Evolutionary conservation across 2,797 vertebrate species (phyloP).

Genomic region (Craterocephalus amniculus): DNA sequence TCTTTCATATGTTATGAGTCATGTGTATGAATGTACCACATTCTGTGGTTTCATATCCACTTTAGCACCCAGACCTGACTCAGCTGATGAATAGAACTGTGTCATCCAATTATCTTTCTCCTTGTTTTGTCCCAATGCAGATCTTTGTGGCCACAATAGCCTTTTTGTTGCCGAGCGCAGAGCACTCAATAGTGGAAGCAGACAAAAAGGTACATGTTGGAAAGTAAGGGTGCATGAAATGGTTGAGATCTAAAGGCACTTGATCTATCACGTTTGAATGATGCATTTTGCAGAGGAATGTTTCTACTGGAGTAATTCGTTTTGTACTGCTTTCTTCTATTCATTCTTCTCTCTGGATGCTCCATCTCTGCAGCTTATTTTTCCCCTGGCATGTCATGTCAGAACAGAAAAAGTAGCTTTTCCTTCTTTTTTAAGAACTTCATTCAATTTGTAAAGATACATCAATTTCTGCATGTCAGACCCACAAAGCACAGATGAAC

Average conservation of each 20-base stretch:
- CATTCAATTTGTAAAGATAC: background rate
- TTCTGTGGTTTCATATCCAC: conserved; percentile 25
- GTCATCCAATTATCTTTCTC: conserved; percentile 72
- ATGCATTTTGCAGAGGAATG: conserved; percentile 77
- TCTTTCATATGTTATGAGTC: conserved; percentile 20
- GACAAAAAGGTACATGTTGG: conserved; percentile 93
- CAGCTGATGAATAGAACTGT: conserved; percentile 62
- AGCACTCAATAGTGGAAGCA: conserved; percentile 92
- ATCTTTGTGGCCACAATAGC: conserved; percentile 97
- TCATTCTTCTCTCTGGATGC: background rate
- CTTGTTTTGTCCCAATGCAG: conserved; percentile 81
- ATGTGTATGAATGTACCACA: conserved; percentile 18
- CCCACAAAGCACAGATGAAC: background rate
- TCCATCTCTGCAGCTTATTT: conserved; percentile 1
- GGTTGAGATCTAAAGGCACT: conserved; percentile 70
- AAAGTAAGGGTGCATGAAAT: conserved; percentile 60
- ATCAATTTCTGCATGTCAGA: background rate
- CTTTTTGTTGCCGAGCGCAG: conserved; percentile 95
- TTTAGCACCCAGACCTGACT: conserved; percentile 38
- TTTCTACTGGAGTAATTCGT: conserved; percentile 48
- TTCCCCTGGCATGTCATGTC: background rate
- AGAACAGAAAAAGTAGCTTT: background rate
- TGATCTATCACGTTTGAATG: conserved; percentile 67
- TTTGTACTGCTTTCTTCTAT: conserved; percentile 14
- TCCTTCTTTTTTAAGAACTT: background rate